These are phyloP conservation scores for Harpalus rufipes DNA, from an alignment of 2,888 invertebrate genomes.

Conservation along the genomic window DNA sequence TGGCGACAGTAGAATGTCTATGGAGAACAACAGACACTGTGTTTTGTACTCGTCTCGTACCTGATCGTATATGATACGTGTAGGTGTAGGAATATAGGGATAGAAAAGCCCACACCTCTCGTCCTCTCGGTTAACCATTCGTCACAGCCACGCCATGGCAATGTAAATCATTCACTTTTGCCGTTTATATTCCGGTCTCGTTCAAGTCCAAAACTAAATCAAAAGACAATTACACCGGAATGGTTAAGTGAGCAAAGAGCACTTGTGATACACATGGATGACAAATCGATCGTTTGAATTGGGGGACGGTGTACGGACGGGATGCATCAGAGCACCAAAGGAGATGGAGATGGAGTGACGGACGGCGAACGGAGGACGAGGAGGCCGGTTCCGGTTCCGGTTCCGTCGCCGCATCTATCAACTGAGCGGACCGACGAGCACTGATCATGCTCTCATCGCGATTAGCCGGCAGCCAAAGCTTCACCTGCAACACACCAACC, in stretches of 20 bases:
- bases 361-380: slow-evolving; percentile 32
- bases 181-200: slow-evolving; percentile 61
- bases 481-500: slow-evolving; percentile 18
- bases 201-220: slow-evolving; percentile 63
- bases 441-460: slow-evolving; percentile 54
- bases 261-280: slow-evolving; percentile 26
- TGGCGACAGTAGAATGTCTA: slow-evolving; percentile 7
- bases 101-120: slow-evolving; percentile 16
- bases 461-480: background rate
- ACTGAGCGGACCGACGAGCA: slow-evolving; percentile 49
- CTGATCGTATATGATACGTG: background rate
- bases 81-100: background rate
- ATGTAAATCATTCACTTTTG: slow-evolving; percentile 60
- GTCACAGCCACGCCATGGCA: slow-evolving; percentile 10
- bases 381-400: slow-evolving; percentile 61
- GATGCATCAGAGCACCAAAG: slow-evolving; percentile 25
- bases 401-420: slow-evolving; percentile 47
- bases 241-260: slow-evolving; percentile 58
- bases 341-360: slow-evolving; percentile 25
- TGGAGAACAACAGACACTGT: slow-evolving; percentile 4
- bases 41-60: background rate
- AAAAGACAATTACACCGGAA: slow-evolving; percentile 65
- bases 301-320: background rate
- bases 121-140: slow-evolving; percentile 27
- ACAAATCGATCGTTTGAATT: slow-evolving; percentile 21